phyloP scores from a whole-genome alignment of 2,113 vertebrate genomes.

The Pongo abelii region DNA sequence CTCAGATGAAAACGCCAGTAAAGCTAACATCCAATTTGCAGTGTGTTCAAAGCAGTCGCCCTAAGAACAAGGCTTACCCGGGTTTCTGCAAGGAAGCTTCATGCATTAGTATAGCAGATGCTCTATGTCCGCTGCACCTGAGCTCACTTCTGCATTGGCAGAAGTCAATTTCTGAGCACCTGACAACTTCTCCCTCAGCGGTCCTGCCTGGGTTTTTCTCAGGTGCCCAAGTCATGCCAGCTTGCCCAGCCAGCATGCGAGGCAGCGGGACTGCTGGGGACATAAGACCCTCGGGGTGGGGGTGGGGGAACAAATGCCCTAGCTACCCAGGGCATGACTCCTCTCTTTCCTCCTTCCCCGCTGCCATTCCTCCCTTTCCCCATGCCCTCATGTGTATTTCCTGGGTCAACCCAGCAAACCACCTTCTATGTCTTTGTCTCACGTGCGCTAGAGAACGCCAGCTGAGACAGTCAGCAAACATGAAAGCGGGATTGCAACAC shows the following conservation, averaged over 20 bases:
- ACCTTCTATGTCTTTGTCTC: not conserved
- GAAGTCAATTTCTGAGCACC: not conserved
- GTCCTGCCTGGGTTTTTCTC: not conserved
- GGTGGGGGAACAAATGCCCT: not conserved
- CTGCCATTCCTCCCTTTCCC: not conserved
- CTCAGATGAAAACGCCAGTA: not conserved
- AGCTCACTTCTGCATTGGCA: not conserved
- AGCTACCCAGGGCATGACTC: not conserved
- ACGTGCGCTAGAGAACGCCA: not conserved
- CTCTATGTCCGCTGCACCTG: accelerated
- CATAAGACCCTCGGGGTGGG: no score
- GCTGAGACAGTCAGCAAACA: not conserved
- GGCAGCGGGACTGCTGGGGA: not conserved
- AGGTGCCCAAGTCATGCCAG: not conserved
- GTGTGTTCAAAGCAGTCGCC: not conserved
- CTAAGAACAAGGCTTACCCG: not conserved
- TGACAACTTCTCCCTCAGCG: not conserved
- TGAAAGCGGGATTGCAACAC: not conserved
- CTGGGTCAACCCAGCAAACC: not conserved
- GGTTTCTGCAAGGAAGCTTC: not conserved
- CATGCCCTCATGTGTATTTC: not conserved
- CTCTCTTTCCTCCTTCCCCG: not conserved
- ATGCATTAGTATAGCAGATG: no score
- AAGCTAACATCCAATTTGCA: not conserved
- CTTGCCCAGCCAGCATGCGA: not conserved